These are phyloP conservation scores for Scatophagus argus DNA, from an alignment of 2,113 vertebrate species.

Conservation along the genomic window DNA sequence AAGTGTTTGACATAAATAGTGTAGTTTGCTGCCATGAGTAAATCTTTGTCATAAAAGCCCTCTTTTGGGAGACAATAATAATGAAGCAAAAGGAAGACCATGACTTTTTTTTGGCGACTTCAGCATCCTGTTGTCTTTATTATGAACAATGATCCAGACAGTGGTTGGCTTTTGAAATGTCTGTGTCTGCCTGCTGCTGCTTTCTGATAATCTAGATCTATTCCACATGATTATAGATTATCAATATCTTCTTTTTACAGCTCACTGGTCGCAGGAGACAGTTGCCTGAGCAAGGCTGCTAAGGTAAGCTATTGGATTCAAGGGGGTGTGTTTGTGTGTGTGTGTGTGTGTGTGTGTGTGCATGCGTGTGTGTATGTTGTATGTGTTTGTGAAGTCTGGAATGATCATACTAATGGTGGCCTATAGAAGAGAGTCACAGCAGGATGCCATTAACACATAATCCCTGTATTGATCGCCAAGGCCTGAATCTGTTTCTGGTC, in stretches of 20 bases:
- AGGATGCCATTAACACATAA: constrained; percentile 63
- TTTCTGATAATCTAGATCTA: constrained; percentile 87
- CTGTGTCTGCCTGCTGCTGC: constrained; percentile 80
- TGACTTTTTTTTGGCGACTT: constrained; percentile 6
- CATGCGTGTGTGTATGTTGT: too few species aligned
- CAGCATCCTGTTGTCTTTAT: constrained; percentile 15
- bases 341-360: constrained; percentile 31
- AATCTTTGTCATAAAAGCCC: not conserved
- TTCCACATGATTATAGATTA: constrained; percentile 91
- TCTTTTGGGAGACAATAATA: not conserved
- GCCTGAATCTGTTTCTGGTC: constrained; percentile 45
- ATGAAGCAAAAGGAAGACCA: not conserved
- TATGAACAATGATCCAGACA: constrained; percentile 37
- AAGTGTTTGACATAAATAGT: not conserved
- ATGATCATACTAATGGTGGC: constrained; percentile 44
- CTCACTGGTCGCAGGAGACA: constrained; percentile 84
- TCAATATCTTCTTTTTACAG: constrained; percentile 91
- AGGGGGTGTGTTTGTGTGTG: constrained; percentile 26
- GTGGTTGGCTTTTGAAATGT: constrained; percentile 81
- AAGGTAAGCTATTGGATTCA: constrained; percentile 82
- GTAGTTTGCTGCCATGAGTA: not conserved
- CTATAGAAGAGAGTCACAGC: constrained; percentile 44
- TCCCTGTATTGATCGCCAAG: constrained; percentile 52
- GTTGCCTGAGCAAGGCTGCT: constrained; percentile 89
- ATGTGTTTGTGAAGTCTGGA: constrained; percentile 48